Evolutionary conservation across 2,888 invertebrate genomes (phyloP), one percentile per base, ranked within the genome.

Genomic region (Hypselothyrea guttata): DNA sequence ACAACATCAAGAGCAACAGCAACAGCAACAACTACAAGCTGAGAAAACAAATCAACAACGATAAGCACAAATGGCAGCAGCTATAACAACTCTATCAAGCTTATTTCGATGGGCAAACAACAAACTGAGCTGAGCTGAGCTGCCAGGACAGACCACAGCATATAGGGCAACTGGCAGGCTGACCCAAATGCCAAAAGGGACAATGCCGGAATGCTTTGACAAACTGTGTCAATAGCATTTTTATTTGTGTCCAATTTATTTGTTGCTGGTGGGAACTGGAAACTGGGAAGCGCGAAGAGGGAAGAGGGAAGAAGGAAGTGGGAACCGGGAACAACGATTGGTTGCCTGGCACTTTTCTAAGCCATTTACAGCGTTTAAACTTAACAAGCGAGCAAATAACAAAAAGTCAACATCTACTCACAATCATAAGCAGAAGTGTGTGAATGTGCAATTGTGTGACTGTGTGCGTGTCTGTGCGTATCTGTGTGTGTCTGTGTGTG

Each of bases 141-240:
- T n/a, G n/a, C n/a, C n/a, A n/a, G n/a, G n/a, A n/a, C n/a, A n/a
- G n/a, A n/a, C n/a, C n/a, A n/a, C n/a, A n/a, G n/a, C n/a, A n/a
- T n/a, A n/a, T n/a, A n/a, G 4, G 5, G 12, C 40, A n/a, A 18
- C 22, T 7, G 13, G 18, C 22, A 41, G 22, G 8, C 7, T 18
- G 12, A 22, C 11, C n/a, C 7, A 18, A 8, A 27, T 2, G 13
- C 5, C 13, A 5, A 7, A 7, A 37, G 15, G 4, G 15, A 30
- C 1, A 47, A 0, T 7, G 22, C 22, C 30, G 16, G 45, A 49
- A 12, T 42, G 66, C 44, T 78, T 71, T 79, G 86, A 86, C 86
- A 85, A 87, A 87, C 79, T 87, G 86, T 86, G 86, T 86, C 86
- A 87, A 87, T 84, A 87, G 75, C 74, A 79, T 75, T 86, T 85